Evolutionary conservation across 2,113 vertebrate species (phyloP).

Genomic region (Platichthys flesus): DNA sequence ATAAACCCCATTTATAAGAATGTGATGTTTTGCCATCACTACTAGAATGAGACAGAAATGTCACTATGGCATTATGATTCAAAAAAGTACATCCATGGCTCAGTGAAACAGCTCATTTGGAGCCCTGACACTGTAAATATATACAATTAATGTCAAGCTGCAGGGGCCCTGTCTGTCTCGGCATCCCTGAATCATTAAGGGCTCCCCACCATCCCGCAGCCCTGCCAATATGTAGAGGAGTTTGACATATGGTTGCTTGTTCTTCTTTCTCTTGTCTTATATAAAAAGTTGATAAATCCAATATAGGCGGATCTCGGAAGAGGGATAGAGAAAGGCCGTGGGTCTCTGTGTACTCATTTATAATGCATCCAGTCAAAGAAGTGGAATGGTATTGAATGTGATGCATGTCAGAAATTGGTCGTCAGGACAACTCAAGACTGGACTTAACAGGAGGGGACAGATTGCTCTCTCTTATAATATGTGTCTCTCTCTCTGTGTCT

Average conservation of each 20-base stretch:
- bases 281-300: constrained; percentile 26
- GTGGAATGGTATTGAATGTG: constrained; percentile 77
- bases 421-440: constrained; percentile 61
- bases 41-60: background rate
- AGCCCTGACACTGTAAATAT: constrained; percentile 26
- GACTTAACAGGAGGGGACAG: constrained; percentile 63
- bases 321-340: constrained; percentile 16
- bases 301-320: background rate
- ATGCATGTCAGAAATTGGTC: constrained; percentile 73
- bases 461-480: constrained; percentile 1
- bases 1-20: background rate
- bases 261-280: background rate
- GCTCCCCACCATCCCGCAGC: background rate
- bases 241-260: constrained; percentile 12
- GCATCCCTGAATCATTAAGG: constrained; percentile 12
- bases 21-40: background rate
- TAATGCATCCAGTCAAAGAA: constrained; percentile 74
- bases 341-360: constrained; percentile 70
- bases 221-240: constrained; percentile 3
- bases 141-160: constrained; percentile 12
- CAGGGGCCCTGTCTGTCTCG: background rate
- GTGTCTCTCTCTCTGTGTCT: background rate
- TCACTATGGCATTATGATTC: background rate
- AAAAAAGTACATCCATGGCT: background rate
- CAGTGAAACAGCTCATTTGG: background rate